These are phyloP conservation scores for Morbakka virulenta DNA, from an alignment of 30 jellyfish, hydroid and myxozoan genomes.

Conservation along the genomic window DNA sequence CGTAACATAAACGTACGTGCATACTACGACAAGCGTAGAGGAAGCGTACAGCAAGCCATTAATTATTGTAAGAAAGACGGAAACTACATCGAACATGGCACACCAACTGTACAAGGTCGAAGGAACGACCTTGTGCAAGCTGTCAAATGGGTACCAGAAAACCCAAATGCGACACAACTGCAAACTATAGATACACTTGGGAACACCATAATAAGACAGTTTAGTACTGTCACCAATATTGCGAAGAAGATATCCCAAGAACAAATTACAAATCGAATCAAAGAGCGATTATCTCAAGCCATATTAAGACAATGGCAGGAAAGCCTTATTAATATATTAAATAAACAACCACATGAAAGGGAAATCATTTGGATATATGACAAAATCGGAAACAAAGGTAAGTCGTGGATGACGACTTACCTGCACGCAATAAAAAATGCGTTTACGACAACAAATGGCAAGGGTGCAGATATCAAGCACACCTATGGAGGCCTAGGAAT, in stretches of 20 bases:
- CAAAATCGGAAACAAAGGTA: conserved; percentile 14
- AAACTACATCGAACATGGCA: neutral
- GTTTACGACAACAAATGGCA: neutral
- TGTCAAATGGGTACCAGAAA: neutral
- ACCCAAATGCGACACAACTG: neutral
- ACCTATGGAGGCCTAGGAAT: neutral
- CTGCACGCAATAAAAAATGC: neutral
- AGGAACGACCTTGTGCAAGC: neutral
- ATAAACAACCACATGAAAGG: neutral
- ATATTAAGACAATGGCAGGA: neutral
- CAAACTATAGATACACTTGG: neutral
- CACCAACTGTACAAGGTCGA: neutral
- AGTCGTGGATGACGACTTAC: neutral
- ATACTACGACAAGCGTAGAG: conserved; percentile 2
- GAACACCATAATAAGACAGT: neutral
- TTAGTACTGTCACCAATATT: neutral
- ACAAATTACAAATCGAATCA: neutral
- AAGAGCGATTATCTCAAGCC: neutral
- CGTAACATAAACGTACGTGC: no score
- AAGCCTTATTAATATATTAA: neutral
- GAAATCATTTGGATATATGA: conserved; percentile 9
- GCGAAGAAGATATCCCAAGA: neutral
- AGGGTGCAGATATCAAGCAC: neutral
- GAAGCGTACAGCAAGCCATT: conserved; percentile 5
- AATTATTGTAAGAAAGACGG: conserved; percentile 23